These are phyloP conservation scores for Margarornis squamiger DNA, from an alignment of 2,797 vertebrate genomes.

Conservation along the genomic window DNA sequence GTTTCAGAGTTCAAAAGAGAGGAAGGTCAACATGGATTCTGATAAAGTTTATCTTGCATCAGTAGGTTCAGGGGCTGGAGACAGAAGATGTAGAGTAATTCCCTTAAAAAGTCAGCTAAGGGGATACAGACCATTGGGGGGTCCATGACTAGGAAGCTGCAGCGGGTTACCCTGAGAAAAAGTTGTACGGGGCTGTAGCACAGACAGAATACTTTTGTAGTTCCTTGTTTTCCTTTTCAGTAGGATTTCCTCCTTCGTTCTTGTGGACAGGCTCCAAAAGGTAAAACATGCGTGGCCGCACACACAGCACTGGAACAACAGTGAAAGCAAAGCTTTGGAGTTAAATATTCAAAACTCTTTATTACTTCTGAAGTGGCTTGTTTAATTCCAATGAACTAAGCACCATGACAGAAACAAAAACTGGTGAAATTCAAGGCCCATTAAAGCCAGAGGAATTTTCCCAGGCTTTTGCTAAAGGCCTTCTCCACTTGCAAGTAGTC, in stretches of 20 bases:
- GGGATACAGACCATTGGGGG: not conserved
- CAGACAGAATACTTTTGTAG: not conserved
- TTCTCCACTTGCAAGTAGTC: not conserved
- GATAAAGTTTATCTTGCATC: slow-evolving; percentile 17
- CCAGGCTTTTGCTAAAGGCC: not conserved
- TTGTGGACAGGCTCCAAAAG: not conserved
- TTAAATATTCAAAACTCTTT: slow-evolving; percentile 37
- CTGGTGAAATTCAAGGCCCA: slow-evolving; percentile 32
- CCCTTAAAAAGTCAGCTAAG: not conserved
- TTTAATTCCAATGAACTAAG: slow-evolving; percentile 9
- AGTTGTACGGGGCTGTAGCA: not conserved
- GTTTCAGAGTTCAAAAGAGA: slow-evolving; percentile 47
- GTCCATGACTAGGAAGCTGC: not conserved
- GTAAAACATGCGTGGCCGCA: not conserved
- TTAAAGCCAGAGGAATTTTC: slow-evolving; percentile 45
- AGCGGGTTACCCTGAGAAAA: not conserved
- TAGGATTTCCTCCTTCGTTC: not conserved
- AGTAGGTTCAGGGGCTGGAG: not conserved
- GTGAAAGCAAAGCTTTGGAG: not conserved
- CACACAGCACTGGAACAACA: not conserved
- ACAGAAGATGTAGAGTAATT: not conserved
- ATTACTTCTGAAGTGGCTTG: not conserved
- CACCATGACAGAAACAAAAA: slow-evolving; percentile 1
- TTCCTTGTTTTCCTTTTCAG: not conserved
- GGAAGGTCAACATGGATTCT: slow-evolving; percentile 26